Conservation (phyloP, 2,113 vertebrate species). For the Esox niger region DNA sequence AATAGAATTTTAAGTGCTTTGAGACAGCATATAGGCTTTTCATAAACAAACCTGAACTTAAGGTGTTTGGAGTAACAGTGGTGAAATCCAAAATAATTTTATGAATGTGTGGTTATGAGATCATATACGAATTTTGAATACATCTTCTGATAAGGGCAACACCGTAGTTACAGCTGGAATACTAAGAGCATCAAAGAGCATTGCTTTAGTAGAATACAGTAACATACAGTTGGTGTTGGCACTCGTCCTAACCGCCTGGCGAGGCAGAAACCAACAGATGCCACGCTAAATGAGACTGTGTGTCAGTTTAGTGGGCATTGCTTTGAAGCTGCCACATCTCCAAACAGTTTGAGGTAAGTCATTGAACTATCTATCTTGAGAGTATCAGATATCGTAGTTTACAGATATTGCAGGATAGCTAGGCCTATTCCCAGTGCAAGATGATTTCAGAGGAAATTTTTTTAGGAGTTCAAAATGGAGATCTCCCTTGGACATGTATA, state of each 20-base stretch:
- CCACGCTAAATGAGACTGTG: conserved; percentile 40
- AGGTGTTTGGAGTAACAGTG: too few species aligned
- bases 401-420: conserved; percentile 2
- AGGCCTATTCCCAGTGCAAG: conserved; percentile 39
- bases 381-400: neutral
- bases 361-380: neutral
- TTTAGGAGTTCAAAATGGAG: conserved; percentile 29
- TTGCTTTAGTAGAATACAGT: neutral
- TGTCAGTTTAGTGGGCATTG: conserved; percentile 32
- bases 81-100: neutral
- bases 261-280: conserved; percentile 33
- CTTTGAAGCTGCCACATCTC: conserved; percentile 41
- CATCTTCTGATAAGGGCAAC: neutral
- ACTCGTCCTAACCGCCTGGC: neutral
- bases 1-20: neutral
- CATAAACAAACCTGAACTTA: too few species aligned
- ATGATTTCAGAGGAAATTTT: conserved; percentile 58
- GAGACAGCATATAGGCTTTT: neutral
- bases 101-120: neutral
- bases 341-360: conserved; percentile 40
- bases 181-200: neutral
- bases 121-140: neutral
- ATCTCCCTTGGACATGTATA: conserved; percentile 20
- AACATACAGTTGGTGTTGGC: conserved; percentile 5
- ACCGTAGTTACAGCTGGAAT: neutral